Evolutionary conservation across 2,113 vertebrate species (phyloP).

Genomic region (Passerina amoena): DNA sequence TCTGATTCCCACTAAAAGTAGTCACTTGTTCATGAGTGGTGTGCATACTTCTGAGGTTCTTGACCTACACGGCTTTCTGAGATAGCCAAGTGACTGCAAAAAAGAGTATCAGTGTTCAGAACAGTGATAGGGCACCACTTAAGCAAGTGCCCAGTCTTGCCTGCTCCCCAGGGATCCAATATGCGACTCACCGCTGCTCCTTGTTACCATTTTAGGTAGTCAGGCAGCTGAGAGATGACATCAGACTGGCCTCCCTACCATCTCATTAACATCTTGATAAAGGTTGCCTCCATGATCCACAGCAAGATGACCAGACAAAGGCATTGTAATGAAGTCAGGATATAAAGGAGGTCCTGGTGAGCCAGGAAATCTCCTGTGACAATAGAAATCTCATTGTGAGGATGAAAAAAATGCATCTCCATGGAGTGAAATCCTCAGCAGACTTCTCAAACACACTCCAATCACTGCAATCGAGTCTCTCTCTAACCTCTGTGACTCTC

Average conservation of each 20-base stretch:
- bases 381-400: slow-evolving; percentile 4
- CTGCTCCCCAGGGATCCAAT: background rate
- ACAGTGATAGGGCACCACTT: background rate
- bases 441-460: background rate
- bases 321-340: background rate
- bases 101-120: background rate
- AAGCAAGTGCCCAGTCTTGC: background rate
- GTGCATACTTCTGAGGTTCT: background rate
- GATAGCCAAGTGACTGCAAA: background rate
- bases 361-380: background rate
- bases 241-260: slow-evolving; percentile 8
- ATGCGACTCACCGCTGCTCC: background rate
- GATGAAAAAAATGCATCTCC: background rate
- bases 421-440: background rate
- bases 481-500: background rate
- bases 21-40: background rate
- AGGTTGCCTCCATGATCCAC: background rate
- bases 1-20: background rate
- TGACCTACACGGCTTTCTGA: background rate
- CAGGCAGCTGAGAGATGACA: background rate
- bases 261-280: slow-evolving; percentile 37
- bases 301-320: slow-evolving; percentile 11
- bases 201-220: slow-evolving; percentile 37
- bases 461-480: background rate
- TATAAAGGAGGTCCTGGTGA: slow-evolving; percentile 17